Base-by-base conservation (phyloP, 2,113 vertebrate genomes). In the Semnornis frantzii region DNA sequence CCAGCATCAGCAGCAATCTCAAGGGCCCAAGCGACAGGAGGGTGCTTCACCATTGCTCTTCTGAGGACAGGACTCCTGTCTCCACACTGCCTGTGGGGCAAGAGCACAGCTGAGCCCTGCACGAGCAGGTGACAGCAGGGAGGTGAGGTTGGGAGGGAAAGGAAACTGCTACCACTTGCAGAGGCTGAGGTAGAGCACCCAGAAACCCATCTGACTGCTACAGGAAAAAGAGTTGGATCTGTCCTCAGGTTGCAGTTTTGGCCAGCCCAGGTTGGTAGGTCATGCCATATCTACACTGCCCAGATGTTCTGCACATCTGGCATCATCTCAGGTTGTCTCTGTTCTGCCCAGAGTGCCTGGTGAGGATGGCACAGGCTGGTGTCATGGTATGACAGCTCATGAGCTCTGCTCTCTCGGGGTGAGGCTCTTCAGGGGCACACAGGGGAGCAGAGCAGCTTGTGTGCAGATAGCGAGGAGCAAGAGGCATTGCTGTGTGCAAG, bases 221-320 rank as follows among this genome's bases (percentile, higher is more conserved):
- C 16, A 39, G 12, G 46, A 48, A 6, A 79, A 20, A 20, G 19
- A 66, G 0, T 16, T 17, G 14, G 19, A 16, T 33, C 30, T 55
- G n/a, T 66, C 31, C 10, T 24, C 23, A 31, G 27, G 52, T 58
- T n/a, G 27, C 17, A 7, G 74, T 9, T 66, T 30, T 34, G 64
- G 70, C 44, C 9, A 20, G 16, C n/a, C 31, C 24, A 5, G 34
- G 59, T 5, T 18, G 48, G 27, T 9, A 19, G 54, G 33, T 23
- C n/a, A 27, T 0, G 0, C 58, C 1, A 1, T 33, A 18, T 2
- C 52, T 58, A 28, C 15, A 6, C 12, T 50, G 9, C n/a, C 33
- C 42, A 21, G 42, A 30, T 31, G 30, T 23, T 42, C 11, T 23
- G 33, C 55, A 13, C 20, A 14, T 42, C 9, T 16, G 6, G 15